Percentiles rank a stretch among this genome's conserved stretches.
phyloP scores from a whole-genome alignment of 2,797 vertebrate genomes.

The Parotocinclus haroldoi region DNA sequence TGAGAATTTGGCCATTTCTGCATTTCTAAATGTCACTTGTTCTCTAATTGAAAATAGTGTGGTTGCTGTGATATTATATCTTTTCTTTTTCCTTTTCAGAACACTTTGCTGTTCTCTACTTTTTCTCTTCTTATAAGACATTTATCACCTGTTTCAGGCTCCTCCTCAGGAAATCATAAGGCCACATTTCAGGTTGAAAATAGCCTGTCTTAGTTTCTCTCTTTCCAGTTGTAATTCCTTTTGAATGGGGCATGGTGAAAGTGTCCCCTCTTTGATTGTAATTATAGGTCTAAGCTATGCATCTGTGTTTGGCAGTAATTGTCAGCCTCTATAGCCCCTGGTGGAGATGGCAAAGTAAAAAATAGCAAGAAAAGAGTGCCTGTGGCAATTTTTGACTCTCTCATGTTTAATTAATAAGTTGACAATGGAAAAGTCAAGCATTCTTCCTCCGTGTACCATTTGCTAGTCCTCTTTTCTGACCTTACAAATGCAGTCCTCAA shows the following conservation, averaged over 20 bases:
- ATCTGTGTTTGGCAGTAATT: conserved; percentile 4
- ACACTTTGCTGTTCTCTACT: not conserved
- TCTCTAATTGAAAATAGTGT: conserved; percentile 11
- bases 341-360: conserved; percentile 4
- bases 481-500: conserved; percentile 44
- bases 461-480: conserved; percentile 41
- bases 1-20: conserved; percentile 16
- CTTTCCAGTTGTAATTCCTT: too few species aligned
- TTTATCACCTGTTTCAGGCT: conserved; percentile 48
- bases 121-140: conserved; percentile 18
- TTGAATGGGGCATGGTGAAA: conserved; percentile 38
- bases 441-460: conserved; percentile 18
- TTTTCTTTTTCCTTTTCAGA: conserved; percentile 25
- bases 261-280: conserved; percentile 49
- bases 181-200: conserved; percentile 60
- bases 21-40: conserved; percentile 10
- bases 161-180: conserved; percentile 47
- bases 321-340: not conserved
- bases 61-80: conserved; percentile 6
- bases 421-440: conserved; percentile 39
- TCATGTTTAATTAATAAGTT: conserved; percentile 53
- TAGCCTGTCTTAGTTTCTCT: conserved; percentile 31
- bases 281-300: conserved; percentile 53
- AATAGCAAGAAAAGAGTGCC: conserved; percentile 26
- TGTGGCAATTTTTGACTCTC: conserved; percentile 50